Evolutionary conservation across 2,888 invertebrate species (phyloP), one percentile per base, ranked within the genome.

Genomic region (Macrophya alboannulata): DNA sequence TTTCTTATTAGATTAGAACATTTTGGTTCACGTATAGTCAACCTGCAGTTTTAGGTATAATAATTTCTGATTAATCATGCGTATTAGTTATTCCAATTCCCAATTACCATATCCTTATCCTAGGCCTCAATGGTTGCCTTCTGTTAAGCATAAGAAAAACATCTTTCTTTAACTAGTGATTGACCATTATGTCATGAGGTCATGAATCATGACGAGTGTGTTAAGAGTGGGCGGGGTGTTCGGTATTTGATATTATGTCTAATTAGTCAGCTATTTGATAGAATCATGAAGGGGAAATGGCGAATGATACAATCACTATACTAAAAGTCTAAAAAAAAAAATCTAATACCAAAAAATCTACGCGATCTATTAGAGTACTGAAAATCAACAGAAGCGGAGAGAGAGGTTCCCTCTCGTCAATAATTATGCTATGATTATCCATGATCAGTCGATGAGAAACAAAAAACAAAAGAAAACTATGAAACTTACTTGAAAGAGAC

Each of bases 51-150:
- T n/a, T n/a, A 59, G 31, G n/a, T n/a, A 37, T 31, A 31, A 40
- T 79, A 48, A 15, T 59, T 59, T 77, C n/a, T 62, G 17, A 17
- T 40, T 21, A 37, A 59, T 51, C 79, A 83, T 83, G 68, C 68
- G 68, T 68, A 83, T 82, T 84, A 85, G 43, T 79, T 79, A 84
- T 85, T 65, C 83, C 65, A 85, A 74, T 85, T 86, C 84, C 90
- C 95, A 95, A 95, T 97, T 98, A 97, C 97, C 97, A 97, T 96
- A 97, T 97, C 96, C 97, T 96, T 95, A 97, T 97, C 97, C 97
- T 96, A 95, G 97, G 97, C 95, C 97, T 97, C 94, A 97, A 96
- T 94, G 97, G 97, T 95, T 97, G 97, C 96, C 97, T 96, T 95
- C 97, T 97, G 91, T 93, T 92, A 93, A 95, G 95, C 95, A 95